Evolutionary conservation across 2,797 vertebrate genomes (phyloP), one percentile per base, ranked within the genome.

Genomic region (Atherinosoma microstoma): DNA sequence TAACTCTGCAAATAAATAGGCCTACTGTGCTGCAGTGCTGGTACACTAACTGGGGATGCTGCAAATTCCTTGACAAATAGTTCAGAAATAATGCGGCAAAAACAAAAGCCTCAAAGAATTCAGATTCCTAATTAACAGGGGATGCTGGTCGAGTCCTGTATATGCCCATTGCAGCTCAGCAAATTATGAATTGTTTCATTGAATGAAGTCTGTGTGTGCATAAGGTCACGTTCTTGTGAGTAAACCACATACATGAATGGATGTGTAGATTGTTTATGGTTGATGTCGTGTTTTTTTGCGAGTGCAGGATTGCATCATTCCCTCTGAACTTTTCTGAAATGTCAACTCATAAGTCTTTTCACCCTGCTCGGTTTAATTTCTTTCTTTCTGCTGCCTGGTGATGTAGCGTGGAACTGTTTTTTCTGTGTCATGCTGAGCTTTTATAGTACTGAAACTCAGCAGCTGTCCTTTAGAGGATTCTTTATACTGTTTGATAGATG

Each of bases 31-130:
- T 79, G 85, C 82, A 78, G 87, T 63, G 84, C 87, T 92, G 80
- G 78, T 84, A 83, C 78, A 62, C 73, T 58, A 66, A 73, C 78
- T 29, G 70, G 72, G 78, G 79, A 86, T 87, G 91, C 90, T 88
- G 91, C 80, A 86, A 89, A 95, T 95, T 94, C 94, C 90, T 4
- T 92, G 90, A 93, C 91, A 95, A 95, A 91, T 95, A 94, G 94
- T 94, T 94, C 94, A 89, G 93, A 95, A 95, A 87, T 95, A 95
- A 95, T 95, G 91, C 64, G 82, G 78, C 81, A 87, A 68, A 92
- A 93, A 94, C 91, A 93, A 94, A 93, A 90, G 91, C 77, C 86
- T 86, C 67, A 89, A 92, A 94, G 91, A 91, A 91, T 90, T 89
- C 91, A 85, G 84, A 81, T 88, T 93, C 79, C 84, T 92, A 92